These are phyloP conservation scores for Physella acuta DNA, from an alignment of 1,140 invertebrate species.

Conservation along the genomic window DNA sequence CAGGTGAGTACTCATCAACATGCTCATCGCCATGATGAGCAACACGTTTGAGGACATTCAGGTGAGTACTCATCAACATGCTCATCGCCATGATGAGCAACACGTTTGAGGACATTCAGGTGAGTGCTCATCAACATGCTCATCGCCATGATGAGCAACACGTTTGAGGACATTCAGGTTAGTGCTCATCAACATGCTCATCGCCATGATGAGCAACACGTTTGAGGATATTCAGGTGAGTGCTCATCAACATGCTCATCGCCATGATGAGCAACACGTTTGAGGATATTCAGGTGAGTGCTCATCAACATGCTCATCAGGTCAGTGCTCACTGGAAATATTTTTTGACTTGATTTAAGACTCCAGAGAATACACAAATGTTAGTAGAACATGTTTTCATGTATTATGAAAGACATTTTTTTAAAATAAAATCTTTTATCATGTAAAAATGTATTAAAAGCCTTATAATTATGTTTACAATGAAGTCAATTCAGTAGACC, in stretches of 20 bases:
- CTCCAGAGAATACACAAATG: too few relatives aligned
- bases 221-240: slow-evolving; percentile 92
- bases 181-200: slow-evolving; percentile 95
- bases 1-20: slow-evolving; percentile 91
- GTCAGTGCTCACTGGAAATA: too few relatives aligned
- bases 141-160: slow-evolving; percentile 99
- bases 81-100: slow-evolving; percentile 99
- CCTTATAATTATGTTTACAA: too few relatives aligned
- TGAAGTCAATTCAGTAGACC: too few relatives aligned
- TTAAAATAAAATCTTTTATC: too few relatives aligned
- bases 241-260: slow-evolving; percentile 96
- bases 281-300: slow-evolving; percentile 89
- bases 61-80: slow-evolving; percentile 91
- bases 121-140: slow-evolving; percentile 92
- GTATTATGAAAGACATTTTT: too few relatives aligned
- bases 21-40: slow-evolving; percentile 99
- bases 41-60: slow-evolving; percentile 97
- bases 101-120: slow-evolving; percentile 95
- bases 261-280: slow-evolving; percentile 99
- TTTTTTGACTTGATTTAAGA: too few relatives aligned
- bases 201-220: slow-evolving; percentile 99
- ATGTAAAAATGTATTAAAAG: too few relatives aligned
- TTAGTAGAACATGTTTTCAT: too few relatives aligned
- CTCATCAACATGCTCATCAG: slow-evolving; percentile 96
- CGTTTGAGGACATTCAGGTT: slow-evolving; percentile 92